Conservation (phyloP, 2,113 vertebrate species). For the Myotis brandtii region DNA sequence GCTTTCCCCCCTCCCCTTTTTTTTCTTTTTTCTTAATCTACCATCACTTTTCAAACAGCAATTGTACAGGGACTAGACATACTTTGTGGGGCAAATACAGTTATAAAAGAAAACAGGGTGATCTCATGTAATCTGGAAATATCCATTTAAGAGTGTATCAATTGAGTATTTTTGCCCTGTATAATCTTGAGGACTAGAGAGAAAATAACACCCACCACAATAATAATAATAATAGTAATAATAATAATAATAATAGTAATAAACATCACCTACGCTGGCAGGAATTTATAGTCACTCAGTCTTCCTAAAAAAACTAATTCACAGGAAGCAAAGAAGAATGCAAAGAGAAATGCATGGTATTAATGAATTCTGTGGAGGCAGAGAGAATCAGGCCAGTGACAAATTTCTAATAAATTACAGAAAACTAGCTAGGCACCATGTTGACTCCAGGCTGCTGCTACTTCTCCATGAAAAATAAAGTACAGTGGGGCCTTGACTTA, state of each 20-base stretch:
- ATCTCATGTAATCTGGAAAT: not conserved
- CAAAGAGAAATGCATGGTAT: not conserved
- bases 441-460: not conserved
- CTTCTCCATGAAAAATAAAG: not conserved
- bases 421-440: not conserved
- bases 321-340: not conserved
- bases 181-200: not conserved
- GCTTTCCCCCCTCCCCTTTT: not conserved
- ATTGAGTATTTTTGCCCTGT: not conserved
- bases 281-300: not conserved
- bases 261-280: not conserved
- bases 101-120: not conserved
- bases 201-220: not conserved
- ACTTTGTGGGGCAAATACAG: not conserved
- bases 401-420: not conserved
- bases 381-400: not conserved
- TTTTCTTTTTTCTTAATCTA: not conserved
- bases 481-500: not conserved
- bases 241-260: not conserved
- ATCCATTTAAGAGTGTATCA: not conserved
- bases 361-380: not conserved
- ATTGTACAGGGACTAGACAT: not conserved
- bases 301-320: slow-evolving; percentile 1
- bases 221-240: not conserved
- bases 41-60: not conserved